A percentile compares a stretch with the other conserved stretches of the same genome.
Evolutionary conservation across 1,140 invertebrate genomes (phyloP).

Genomic region (Cardiocondyla obscurior): DNA sequence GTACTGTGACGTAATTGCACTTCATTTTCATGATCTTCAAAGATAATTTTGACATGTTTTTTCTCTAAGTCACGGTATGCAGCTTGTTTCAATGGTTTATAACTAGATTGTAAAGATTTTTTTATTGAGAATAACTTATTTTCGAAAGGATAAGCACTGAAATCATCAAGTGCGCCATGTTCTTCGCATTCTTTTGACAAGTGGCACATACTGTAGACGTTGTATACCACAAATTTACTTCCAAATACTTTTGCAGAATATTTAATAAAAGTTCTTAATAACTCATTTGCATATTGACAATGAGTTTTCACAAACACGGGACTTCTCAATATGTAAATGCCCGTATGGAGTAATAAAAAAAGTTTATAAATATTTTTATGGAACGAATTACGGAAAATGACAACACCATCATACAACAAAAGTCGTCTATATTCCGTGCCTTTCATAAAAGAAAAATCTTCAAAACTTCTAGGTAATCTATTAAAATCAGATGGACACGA

Average conservation of each 20-base stretch:
- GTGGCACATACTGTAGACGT: background rate
- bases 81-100: background rate
- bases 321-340: background rate
- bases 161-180: background rate
- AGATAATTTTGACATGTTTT: no score
- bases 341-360: background rate
- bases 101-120: background rate
- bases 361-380: background rate
- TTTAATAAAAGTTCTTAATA: background rate
- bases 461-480: background rate
- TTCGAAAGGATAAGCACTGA: background rate
- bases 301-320: background rate
- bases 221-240: background rate
- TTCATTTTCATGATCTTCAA: no score
- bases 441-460: background rate
- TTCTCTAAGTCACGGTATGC: background rate
- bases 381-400: no score
- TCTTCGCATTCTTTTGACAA: background rate
- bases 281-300: background rate
- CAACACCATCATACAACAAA: background rate
- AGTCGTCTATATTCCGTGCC: background rate
- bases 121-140: background rate
- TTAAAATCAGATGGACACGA: background rate
- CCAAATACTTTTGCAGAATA: background rate
- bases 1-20: no score